A percentile compares a stretch with the other conserved stretches of the same genome.
Conservation (phyloP, 2,888 invertebrate genomes). For the Cremastobaeus sp. region DNA sequence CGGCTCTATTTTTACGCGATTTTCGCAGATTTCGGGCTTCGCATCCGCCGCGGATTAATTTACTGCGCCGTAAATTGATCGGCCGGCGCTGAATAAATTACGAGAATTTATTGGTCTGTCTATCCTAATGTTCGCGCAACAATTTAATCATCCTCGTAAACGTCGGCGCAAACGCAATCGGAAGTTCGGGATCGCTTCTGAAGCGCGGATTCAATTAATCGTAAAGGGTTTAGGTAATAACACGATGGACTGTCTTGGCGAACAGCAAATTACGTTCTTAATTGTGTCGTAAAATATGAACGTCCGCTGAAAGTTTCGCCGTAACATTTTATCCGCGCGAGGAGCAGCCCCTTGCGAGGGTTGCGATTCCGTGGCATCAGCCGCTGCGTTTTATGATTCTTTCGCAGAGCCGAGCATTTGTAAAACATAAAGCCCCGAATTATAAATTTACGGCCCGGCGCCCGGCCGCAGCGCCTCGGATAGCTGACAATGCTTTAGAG, state of each 20-base stretch:
- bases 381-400: slow-evolving; percentile 53
- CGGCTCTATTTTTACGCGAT: no score
- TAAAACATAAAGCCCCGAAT: slow-evolving; percentile 45
- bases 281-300: slow-evolving; percentile 59
- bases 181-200: slow-evolving; percentile 2
- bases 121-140: no score
- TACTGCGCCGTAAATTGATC: no score
- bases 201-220: slow-evolving; percentile 49
- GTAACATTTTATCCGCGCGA: slow-evolving; percentile 57
- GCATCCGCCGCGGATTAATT: no score
- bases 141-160: no score
- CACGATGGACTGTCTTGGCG: slow-evolving; percentile 22
- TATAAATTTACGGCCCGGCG: slow-evolving; percentile 47
- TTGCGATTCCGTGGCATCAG: slow-evolving; percentile 38
- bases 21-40: no score
- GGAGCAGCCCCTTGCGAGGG: slow-evolving; percentile 49
- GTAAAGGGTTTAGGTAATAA: slow-evolving; percentile 41
- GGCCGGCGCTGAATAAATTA: no score
- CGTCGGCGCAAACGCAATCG: neutral
- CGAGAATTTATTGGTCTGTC: no score
- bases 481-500: neutral
- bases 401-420: slow-evolving; percentile 25
- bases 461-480: no score
- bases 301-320: slow-evolving; percentile 58
- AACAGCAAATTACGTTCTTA: slow-evolving; percentile 53